Evolutionary conservation across 2,113 vertebrate species (phyloP).

Genomic region (Centropus bengalensis): DNA sequence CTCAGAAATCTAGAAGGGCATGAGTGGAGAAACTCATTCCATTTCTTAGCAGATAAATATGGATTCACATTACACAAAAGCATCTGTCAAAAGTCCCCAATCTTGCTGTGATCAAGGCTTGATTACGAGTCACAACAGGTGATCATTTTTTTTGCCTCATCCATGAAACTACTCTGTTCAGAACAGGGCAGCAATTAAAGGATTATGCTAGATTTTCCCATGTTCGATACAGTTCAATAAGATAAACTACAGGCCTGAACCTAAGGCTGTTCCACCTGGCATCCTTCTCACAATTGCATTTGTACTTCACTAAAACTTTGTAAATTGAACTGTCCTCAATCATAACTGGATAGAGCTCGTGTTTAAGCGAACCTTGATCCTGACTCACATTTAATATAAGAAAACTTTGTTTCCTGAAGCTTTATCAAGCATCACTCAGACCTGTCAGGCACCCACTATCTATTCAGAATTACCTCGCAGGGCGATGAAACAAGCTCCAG

Average conservation of each 20-base stretch:
- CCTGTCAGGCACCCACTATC: background rate
- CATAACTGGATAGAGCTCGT: background rate
- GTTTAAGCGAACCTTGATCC: background rate
- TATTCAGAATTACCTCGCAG: background rate
- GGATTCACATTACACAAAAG: conserved; percentile 27
- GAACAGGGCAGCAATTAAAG: background rate
- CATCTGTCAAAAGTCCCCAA: background rate
- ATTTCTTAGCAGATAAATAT: conserved; percentile 4
- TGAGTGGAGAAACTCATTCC: background rate
- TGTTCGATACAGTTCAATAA: background rate
- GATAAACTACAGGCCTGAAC: background rate
- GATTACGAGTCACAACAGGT: background rate
- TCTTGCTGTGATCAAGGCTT: background rate
- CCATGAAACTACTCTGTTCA: background rate
- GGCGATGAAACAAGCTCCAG: too few relatives aligned
- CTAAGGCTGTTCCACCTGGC: background rate
- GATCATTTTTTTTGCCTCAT: background rate
- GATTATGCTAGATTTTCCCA: background rate
- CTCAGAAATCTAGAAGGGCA: background rate
- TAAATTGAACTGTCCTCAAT: background rate
- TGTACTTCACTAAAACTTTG: background rate
- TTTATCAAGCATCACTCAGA: background rate
- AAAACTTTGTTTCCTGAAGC: background rate
- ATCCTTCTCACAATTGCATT: background rate
- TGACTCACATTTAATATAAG: background rate